Evolutionary conservation across 2,113 vertebrate species (phyloP).

Genomic region (Catagonus wagneri): DNA sequence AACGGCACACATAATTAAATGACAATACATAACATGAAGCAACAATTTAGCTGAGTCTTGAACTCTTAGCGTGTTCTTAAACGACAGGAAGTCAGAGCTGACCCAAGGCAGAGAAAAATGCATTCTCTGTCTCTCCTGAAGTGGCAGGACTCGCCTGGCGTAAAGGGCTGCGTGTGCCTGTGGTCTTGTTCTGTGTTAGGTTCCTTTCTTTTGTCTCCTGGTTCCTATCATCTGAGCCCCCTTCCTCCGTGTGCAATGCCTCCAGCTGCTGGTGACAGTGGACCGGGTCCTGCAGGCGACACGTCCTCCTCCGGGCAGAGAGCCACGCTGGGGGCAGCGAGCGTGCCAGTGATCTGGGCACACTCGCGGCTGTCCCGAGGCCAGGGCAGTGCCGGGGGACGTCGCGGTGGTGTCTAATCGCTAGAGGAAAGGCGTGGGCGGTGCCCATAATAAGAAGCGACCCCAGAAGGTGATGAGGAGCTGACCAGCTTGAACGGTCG

Average conservation of each 20-base stretch:
- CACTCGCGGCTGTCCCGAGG: fast-evolving
- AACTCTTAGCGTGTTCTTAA: background rate
- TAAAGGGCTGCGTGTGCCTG: background rate
- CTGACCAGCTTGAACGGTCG: background rate
- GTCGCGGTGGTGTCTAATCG: fast-evolving
- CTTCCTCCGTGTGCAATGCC: background rate
- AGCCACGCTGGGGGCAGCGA: no score
- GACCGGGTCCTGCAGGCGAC: background rate
- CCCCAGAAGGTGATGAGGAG: background rate
- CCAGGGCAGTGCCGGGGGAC: background rate
- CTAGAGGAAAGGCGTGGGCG: background rate
- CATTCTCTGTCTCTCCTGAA: background rate
- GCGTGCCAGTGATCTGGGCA: fast-evolving
- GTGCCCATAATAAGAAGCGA: background rate
- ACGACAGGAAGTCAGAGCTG: background rate
- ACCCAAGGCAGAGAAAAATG: background rate
- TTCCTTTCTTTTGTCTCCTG: background rate
- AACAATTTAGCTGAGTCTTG: background rate
- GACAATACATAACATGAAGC: background rate
- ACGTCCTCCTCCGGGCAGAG: background rate
- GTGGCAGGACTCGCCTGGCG: fast-evolving
- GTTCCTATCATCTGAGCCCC: background rate
- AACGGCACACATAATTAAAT: constrained; percentile 16
- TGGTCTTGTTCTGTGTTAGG: background rate
- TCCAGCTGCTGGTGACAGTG: background rate